These are phyloP conservation scores for Melanerpes formicivorus DNA, from an alignment of 2,113 vertebrate species.

Conservation along the genomic window DNA sequence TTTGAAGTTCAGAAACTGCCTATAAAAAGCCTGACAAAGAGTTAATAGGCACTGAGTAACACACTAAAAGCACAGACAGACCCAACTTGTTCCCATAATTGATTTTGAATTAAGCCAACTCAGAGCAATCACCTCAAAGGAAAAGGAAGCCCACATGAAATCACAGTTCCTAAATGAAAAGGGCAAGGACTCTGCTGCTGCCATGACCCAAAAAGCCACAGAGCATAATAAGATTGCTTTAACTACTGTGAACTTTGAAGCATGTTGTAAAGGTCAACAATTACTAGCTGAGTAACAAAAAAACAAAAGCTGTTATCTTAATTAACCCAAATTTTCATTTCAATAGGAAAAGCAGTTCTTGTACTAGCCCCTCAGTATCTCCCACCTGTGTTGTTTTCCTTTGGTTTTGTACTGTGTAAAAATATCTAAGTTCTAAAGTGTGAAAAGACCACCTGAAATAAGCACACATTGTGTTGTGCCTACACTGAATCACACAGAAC, in stretches of 20 bases:
- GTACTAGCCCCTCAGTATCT: neutral
- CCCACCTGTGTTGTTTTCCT: neutral
- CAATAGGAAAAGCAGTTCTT: neutral
- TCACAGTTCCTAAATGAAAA: neutral
- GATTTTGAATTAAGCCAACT: neutral
- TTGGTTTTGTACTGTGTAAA: neutral
- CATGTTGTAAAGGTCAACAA: neutral
- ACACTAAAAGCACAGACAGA: neutral
- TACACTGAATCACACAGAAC: neutral
- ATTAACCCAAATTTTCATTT: neutral
- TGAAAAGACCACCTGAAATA: neutral
- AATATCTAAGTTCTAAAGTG: neutral
- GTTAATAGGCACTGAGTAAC: neutral
- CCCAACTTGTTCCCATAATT: neutral
- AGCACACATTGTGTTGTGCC: neutral
- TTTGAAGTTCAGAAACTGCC: neutral
- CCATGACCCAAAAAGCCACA: neutral
- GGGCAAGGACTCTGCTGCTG: neutral
- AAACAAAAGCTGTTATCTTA: neutral
- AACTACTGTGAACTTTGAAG: neutral
- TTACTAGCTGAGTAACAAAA: neutral
- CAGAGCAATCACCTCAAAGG: neutral
- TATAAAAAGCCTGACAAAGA: constrained; percentile 10
- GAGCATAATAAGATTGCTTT: neutral
- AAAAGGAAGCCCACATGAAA: neutral